Percentiles rank a stretch among this genome's conserved stretches.
Evolutionary conservation across 2,888 invertebrate species (phyloP).

Genomic region (Dascillus cervinus): DNA sequence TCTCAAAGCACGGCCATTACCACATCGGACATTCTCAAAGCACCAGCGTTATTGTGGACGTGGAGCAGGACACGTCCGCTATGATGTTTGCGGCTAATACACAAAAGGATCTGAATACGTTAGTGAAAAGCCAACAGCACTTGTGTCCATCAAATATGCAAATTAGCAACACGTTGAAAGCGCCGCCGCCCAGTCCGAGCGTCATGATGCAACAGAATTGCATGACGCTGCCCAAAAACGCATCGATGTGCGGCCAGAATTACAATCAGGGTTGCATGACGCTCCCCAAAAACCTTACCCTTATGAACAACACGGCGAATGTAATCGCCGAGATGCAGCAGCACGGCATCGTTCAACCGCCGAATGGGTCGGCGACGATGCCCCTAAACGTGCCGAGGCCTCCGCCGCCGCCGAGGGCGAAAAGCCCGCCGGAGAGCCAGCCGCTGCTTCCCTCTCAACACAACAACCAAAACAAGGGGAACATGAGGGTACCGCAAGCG

Average conservation of each 20-base stretch:
- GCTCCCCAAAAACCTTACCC: constrained; percentile 52
- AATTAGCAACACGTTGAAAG: constrained; percentile 49
- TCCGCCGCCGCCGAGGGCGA: constrained; percentile 49
- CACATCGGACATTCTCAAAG: constrained; percentile 69
- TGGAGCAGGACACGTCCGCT: constrained; percentile 63
- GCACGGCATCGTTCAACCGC: constrained; percentile 51
- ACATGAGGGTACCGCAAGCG: constrained; percentile 66
- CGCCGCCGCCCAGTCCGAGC: constrained; percentile 54
- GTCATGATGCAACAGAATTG: constrained; percentile 43
- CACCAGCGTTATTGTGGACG: constrained; percentile 75
- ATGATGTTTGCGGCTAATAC: constrained; percentile 51
- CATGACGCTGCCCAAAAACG: constrained; percentile 47
- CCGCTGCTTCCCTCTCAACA: constrained; percentile 45
- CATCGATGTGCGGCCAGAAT: constrained; percentile 35
- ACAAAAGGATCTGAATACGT: constrained; percentile 45
- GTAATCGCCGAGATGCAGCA: constrained; percentile 51
- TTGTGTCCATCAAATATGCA: constrained; percentile 44
- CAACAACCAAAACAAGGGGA: constrained; percentile 42
- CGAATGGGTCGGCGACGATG: constrained; percentile 52
- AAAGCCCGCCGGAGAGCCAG: constrained; percentile 51
- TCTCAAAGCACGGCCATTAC: constrained; percentile 74
- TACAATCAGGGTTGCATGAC: constrained; percentile 43
- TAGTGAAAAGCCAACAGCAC: constrained; percentile 51
- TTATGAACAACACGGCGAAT: constrained; percentile 44
- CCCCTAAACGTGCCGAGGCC: constrained; percentile 50